Percentiles rank a stretch among this genome's conserved stretches.
Evolutionary conservation across 2,888 invertebrate genomes (phyloP).

Genomic region (Callosobruchus maculatus): DNA sequence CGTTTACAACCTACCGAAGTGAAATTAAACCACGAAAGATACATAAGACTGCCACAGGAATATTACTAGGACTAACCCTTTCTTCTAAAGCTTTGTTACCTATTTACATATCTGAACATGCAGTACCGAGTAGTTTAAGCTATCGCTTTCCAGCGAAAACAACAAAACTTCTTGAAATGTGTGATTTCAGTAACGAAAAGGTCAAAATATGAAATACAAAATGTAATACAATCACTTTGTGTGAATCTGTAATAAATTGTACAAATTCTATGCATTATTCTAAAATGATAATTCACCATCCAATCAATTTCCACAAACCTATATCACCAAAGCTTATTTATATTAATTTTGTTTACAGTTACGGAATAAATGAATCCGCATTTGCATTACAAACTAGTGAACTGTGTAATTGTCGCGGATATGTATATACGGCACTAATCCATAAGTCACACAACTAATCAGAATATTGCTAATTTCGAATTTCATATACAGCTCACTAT

Average conservation of each 20-base stretch:
- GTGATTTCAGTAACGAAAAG: too few relatives aligned
- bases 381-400: not conserved
- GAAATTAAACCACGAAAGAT: too few relatives aligned
- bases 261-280: not conserved
- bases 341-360: not conserved
- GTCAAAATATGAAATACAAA: too few relatives aligned
- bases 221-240: not conserved
- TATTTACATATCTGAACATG: too few relatives aligned
- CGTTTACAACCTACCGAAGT: too few relatives aligned
- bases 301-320: not conserved
- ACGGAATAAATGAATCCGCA: not conserved
- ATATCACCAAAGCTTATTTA: not conserved
- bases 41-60: too few relatives aligned
- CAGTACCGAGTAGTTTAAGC: too few relatives aligned
- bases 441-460: not conserved
- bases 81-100: too few relatives aligned
- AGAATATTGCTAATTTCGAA: not conserved
- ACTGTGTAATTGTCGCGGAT: not conserved
- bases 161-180: too few relatives aligned
- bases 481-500: not conserved
- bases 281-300: not conserved
- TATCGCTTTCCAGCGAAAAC: too few relatives aligned
- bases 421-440: not conserved
- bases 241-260: not conserved
- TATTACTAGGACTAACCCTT: too few relatives aligned